phyloP scores from a whole-genome alignment of 2,888 invertebrate species.

The Lasioglossum calceatum region DNA sequence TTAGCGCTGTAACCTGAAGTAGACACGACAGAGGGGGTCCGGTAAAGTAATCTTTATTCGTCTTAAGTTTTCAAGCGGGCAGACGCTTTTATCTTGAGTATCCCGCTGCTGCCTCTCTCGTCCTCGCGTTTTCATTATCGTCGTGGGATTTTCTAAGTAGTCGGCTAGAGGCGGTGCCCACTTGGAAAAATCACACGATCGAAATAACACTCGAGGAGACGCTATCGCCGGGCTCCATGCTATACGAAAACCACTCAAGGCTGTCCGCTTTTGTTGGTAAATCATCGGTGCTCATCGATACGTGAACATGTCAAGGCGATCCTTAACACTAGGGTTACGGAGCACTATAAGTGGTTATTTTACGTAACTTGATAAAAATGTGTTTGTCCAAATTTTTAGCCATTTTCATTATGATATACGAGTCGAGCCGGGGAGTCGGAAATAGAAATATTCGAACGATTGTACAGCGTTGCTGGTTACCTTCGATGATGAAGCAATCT shows the following conservation, averaged over 20 bases:
- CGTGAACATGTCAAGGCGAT: constrained; percentile 61
- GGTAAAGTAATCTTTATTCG: constrained; percentile 51
- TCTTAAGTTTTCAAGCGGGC: constrained; percentile 42
- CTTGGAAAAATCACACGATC: constrained; percentile 32
- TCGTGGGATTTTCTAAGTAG: constrained; percentile 50
- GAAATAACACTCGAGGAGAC: constrained; percentile 32
- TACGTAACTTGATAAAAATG: too few species aligned
- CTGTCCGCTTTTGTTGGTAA: constrained; percentile 50
- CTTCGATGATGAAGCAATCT: too few species aligned
- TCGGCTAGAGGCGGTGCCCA: background rate
- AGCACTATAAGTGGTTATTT: too few species aligned
- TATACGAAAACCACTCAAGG: constrained; percentile 46
- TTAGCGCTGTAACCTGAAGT: constrained; percentile 41
- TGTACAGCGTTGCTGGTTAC: too few species aligned
- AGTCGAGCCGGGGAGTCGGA: too few species aligned
- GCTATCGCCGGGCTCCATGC: background rate
- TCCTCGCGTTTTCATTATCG: constrained; percentile 50
- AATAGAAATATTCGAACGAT: too few species aligned
- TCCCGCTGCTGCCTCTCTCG: constrained; percentile 20
- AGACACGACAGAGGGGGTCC: constrained; percentile 28
- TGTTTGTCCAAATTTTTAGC: too few species aligned
- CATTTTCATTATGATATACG: too few species aligned
- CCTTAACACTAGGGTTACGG: background rate
- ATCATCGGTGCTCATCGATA: constrained; percentile 50
- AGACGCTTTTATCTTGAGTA: constrained; percentile 56